Evolutionary conservation across 2,888 invertebrate species (phyloP), one percentile per base, ranked within the genome.

Genomic region (Eucera pruinosa): DNA sequence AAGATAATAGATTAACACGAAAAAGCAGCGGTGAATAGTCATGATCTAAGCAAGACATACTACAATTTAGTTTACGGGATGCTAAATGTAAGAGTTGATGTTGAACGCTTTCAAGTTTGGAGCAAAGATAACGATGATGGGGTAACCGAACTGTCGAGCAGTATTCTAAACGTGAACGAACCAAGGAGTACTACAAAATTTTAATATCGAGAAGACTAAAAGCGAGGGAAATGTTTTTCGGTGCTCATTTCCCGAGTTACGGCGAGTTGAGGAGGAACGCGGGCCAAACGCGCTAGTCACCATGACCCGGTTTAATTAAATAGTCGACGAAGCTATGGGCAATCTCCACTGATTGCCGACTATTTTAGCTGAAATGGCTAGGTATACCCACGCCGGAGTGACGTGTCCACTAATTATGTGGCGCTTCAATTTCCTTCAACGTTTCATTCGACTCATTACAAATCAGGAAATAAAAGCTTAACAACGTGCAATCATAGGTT

Each of bases 391-490:
- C 20, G 30, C 2, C 18, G 25, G 45, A 47, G 47, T 47, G 33
- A 57, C 66, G 45, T 25, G 45, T 18, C 45, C 66, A 58, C 45
- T 58, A 66, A 66, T 66, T 66, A 66, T 36, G 6, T 18, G 58
- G 25, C 58, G 45, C 66, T 66, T 66, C 66, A 13, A 45, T 66
- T 66, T 66, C 45, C 66, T 57, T 45, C 58, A 3, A 47, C 45
- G 47, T 57, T 36, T 66, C 58, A 7, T 33, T 18, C 45, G 23
- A 18, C 13, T 65, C 27, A 41, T 55, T 55, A 20, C 25, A 23
- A 65, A 27, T 30, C 55, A 11, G 55, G 20, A 27, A 66, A 36
- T 15, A 11, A 18, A 66, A 15, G 15, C 2, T 13, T 3, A 13
- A 23, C 54, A 54, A 13, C 64, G 64, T 43, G 30, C 54, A 33